Conservation (phyloP, 2,797 vertebrate species). For the Zenarchopterus dispar region DNA sequence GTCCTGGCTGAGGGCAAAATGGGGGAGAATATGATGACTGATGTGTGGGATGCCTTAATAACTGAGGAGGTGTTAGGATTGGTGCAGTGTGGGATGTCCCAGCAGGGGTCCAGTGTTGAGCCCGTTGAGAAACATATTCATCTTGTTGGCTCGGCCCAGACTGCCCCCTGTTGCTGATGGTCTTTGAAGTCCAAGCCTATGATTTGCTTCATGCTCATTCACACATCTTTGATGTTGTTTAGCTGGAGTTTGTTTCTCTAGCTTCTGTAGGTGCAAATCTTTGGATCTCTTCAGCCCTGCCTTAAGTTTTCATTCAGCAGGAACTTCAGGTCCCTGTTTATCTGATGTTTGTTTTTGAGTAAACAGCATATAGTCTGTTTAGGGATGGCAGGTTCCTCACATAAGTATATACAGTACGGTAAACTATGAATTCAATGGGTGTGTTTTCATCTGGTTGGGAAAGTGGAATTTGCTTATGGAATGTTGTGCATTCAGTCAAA, state of each 20-base stretch:
- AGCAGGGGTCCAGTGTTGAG: not conserved
- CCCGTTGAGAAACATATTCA: not conserved
- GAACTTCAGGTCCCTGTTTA: not conserved
- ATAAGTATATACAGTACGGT: too few relatives aligned
- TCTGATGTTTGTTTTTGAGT: not conserved
- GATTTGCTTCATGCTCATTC: constrained; percentile 2
- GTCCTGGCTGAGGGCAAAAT: not conserved
- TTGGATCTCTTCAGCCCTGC: not conserved
- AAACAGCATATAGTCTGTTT: too few relatives aligned
- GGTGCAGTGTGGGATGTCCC: not conserved
- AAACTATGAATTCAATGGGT: too few relatives aligned
- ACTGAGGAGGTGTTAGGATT: not conserved
- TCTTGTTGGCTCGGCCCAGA: not conserved
- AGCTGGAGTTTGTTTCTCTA: not conserved
- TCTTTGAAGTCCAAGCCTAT: not conserved
- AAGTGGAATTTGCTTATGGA: too few relatives aligned
- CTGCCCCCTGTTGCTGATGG: not conserved
- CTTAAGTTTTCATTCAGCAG: not conserved
- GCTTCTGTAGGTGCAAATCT: not conserved
- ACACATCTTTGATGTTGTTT: not conserved
- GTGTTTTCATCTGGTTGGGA: too few relatives aligned
- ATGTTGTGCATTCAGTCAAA: too few relatives aligned
- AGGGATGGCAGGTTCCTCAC: too few relatives aligned
- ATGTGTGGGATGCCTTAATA: not conserved
- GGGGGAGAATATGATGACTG: not conserved